A percentile compares a stretch with the other conserved stretches of the same genome.
These are phyloP conservation scores for Sphaerophoria rueppellii DNA, from an alignment of 2,888 invertebrate genomes.

Conservation along the genomic window DNA sequence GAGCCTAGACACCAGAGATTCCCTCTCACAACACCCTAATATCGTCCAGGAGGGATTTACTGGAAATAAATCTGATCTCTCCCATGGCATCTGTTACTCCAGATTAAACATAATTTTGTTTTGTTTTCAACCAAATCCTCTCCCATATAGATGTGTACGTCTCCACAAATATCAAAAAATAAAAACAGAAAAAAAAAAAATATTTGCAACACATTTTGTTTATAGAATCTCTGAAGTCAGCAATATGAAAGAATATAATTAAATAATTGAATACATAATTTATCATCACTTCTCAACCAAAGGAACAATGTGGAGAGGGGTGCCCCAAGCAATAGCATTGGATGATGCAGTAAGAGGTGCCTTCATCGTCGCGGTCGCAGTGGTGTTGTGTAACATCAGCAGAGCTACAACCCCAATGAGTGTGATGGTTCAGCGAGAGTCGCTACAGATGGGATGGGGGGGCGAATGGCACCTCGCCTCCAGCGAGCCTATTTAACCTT, in stretches of 20 bases:
- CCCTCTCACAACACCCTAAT: neutral
- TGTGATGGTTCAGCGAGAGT: no score
- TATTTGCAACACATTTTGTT: slow-evolving; percentile 67
- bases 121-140: neutral
- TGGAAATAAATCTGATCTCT: slow-evolving; percentile 18
- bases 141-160: neutral
- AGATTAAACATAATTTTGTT: slow-evolving; percentile 16
- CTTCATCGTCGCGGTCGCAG: neutral
- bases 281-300: slow-evolving; percentile 63
- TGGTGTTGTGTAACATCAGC: slow-evolving; percentile 17
- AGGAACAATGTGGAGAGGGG: neutral
- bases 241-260: slow-evolving; percentile 65
- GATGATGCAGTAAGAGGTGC: slow-evolving; percentile 1
- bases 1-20: neutral
- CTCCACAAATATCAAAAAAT: neutral
- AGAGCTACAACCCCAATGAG: neutral
- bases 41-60: no score
- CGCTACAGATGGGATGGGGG: neutral
- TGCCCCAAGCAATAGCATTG: neutral
- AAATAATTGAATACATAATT: slow-evolving; percentile 73
- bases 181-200: neutral
- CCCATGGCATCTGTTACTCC: slow-evolving; percentile 27
- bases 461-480: slow-evolving; percentile 10
- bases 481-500: slow-evolving; percentile 71
- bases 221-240: slow-evolving; percentile 47